phyloP scores from a whole-genome alignment of 1,140 invertebrate species.

The Bombyx mori region ASM3026992v2 NC_085124.1:8027001-8027500 shows the following conservation, averaged over 20 bases:
- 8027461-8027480: too few species aligned
- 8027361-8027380: not conserved
- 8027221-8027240: conserved; percentile 46
- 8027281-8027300: not conserved
- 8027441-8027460: too few species aligned
- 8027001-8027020: conserved; percentile 53
- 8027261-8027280: not conserved
- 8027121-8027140: conserved; percentile 67
- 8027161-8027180: conserved; percentile 64
- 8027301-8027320: not conserved
- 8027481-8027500: too few species aligned
- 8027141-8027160: conserved; percentile 65
- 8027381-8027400: not conserved
- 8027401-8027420: too few species aligned
- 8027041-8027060: conserved; percentile 64
- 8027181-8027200: conserved; percentile 70
- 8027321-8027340: conserved; percentile 3
- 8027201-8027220: conserved; percentile 49
- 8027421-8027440: too few species aligned
- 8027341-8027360: conserved; percentile 20
- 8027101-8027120: conserved; percentile 63
- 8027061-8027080: conserved; percentile 49
- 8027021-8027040: conserved; percentile 69
- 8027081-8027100: conserved; percentile 44
- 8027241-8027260: conserved; percentile 32